Evolutionary conservation across 1,140 invertebrate genomes (phyloP).

Genomic region (Radopholus similis): DNA sequence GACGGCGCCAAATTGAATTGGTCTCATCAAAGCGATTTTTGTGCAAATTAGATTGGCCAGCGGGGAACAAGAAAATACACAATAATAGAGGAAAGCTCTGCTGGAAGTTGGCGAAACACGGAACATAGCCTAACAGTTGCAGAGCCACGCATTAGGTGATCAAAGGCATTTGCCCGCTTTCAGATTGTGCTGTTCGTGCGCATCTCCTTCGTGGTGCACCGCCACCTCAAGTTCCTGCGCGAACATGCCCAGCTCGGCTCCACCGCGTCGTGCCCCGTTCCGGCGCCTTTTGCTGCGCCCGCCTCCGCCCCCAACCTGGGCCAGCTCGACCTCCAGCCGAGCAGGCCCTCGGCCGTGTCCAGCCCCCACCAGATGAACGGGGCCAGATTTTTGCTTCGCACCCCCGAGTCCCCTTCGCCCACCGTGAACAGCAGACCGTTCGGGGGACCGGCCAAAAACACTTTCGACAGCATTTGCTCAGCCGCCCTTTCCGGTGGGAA

Average conservation of each 20-base stretch:
- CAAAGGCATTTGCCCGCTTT: not conserved
- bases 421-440: too few species aligned
- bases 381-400: too few species aligned
- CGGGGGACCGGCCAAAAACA: too few species aligned
- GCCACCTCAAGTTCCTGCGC: slow-evolving; percentile 26
- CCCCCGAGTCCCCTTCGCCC: too few species aligned
- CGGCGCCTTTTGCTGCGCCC: not conserved
- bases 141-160: too few species aligned
- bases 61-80: not conserved
- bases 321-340: not conserved
- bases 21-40: too few species aligned
- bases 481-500: too few species aligned
- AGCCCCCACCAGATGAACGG: too few species aligned
- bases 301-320: not conserved
- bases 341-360: too few species aligned
- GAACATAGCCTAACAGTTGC: not conserved
- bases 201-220: slow-evolving; percentile 32
- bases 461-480: too few species aligned
- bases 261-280: not conserved
- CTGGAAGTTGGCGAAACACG: not conserved
- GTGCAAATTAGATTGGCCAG: not conserved
- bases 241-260: slow-evolving; percentile 14
- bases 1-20: too few species aligned
- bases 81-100: not conserved
- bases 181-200: slow-evolving; percentile 32